phyloP scores from a whole-genome alignment of 37 sponge, comb jelly and placozoan species.

The Axinella damicornis region DNA sequence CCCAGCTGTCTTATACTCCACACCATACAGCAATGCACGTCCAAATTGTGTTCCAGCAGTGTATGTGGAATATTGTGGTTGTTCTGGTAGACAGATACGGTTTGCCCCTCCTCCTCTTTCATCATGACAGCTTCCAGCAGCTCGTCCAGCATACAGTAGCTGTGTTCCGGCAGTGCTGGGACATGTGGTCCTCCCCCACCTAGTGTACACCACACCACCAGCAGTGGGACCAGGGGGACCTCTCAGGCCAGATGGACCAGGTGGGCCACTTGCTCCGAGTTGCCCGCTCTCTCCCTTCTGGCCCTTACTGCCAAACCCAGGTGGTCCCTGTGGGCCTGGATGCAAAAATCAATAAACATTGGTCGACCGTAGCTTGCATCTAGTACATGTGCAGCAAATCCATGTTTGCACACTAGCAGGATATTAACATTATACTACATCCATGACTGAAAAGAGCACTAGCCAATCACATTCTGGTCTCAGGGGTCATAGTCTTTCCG shows the following conservation, averaged over 20 bases:
- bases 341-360: too few species aligned
- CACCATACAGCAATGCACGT: constrained; percentile 12
- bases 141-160: constrained; percentile 19
- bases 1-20: constrained; percentile 36
- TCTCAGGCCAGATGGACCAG: background rate
- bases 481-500: too few species aligned
- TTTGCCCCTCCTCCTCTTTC: constrained; percentile 18
- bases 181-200: constrained; percentile 36
- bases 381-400: too few species aligned
- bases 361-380: too few species aligned
- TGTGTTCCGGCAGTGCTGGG: constrained; percentile 13
- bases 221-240: background rate
- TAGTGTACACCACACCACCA: constrained; percentile 14
- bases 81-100: background rate
- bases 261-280: background rate
- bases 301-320: background rate
- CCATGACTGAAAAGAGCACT: too few species aligned
- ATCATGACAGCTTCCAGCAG: background rate
- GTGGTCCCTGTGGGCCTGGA: too few species aligned
- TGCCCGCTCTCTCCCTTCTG: constrained; percentile 2
- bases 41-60: constrained; percentile 7
- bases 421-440: too few species aligned
- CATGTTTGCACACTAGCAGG: too few species aligned
- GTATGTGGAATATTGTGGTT: constrained; percentile 21
- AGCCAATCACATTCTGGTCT: too few species aligned